Conservation (phyloP, 2,797 vertebrate genomes). For the Phataginus tricuspis region DNA sequence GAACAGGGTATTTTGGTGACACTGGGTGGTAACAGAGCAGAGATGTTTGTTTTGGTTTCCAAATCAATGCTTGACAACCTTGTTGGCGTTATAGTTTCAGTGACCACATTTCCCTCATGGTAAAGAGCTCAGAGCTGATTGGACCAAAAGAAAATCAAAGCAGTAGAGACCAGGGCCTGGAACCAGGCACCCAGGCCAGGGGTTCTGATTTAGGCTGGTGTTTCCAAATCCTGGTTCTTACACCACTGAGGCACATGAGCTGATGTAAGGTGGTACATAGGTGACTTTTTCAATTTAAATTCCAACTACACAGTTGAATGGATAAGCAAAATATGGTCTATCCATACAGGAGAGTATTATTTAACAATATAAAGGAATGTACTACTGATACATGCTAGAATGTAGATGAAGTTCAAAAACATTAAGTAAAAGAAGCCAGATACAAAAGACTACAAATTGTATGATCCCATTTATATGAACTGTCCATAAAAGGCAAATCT, state of each 20-base stretch:
- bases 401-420: not conserved
- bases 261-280: not conserved
- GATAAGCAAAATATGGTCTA: not conserved
- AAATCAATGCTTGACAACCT: conserved; percentile 70
- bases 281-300: not conserved
- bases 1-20: conserved; percentile 56
- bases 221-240: not conserved
- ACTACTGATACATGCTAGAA: not conserved
- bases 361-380: not conserved
- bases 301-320: not conserved
- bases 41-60: conserved; percentile 81
- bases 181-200: not conserved
- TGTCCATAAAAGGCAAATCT: not conserved
- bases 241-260: not conserved
- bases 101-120: conserved; percentile 34
- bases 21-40: conserved; percentile 36
- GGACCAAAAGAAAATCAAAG: not conserved
- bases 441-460: accelerated
- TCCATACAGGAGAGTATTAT: not conserved
- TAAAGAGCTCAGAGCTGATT: conserved; percentile 9
- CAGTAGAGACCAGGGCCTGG: not conserved
- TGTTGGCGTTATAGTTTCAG: not conserved
- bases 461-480: not conserved
- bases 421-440: not conserved
- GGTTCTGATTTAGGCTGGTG: not conserved